These are phyloP conservation scores for rat (Rattus norvegicus) DNA, from an alignment of 2,113 vertebrate species.

Conservation along the genomic window GRCr8 NC_086019.1:162311001-162311500, in stretches of 20 bases:
- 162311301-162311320: slow-evolving; percentile 22
- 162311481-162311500: slow-evolving; percentile 14
- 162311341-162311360: slow-evolving; percentile 33
- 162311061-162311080: too few species aligned
- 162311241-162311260: slow-evolving; percentile 40
- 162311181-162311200: background rate
- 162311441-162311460: background rate
- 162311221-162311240: slow-evolving; percentile 25
- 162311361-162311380: slow-evolving; percentile 37
- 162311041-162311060: too few species aligned
- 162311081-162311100: slow-evolving; percentile 24
- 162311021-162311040: too few species aligned
- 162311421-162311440: slow-evolving; percentile 48
- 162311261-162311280: slow-evolving; percentile 5
- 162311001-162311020: too few species aligned
- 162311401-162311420: background rate
- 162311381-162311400: background rate
- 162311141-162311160: slow-evolving; percentile 1
- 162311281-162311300: slow-evolving; percentile 23
- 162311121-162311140: background rate
- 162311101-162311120: background rate
- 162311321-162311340: background rate
- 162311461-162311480: slow-evolving; percentile 49
- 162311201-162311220: slow-evolving; percentile 36
- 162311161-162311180: background rate